These are phyloP conservation scores for Diabrotica undecimpunctata DNA, from an alignment of 1,140 invertebrate species.

Conservation along the genomic window DNA sequence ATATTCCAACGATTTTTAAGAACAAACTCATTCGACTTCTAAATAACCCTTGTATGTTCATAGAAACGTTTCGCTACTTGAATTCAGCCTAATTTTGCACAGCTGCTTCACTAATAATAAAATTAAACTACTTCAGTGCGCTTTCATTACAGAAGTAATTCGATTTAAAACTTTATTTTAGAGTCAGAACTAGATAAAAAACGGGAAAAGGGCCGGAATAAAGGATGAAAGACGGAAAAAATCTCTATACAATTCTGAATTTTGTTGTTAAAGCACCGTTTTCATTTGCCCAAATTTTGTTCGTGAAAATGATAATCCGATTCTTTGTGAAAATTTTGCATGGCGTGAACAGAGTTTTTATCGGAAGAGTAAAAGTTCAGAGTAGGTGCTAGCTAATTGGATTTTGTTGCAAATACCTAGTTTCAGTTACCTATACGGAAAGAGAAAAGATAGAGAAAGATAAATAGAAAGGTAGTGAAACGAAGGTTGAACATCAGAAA, in stretches of 20 bases:
- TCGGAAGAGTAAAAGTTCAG: background rate
- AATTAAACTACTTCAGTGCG: background rate
- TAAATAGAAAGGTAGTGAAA: too few species aligned
- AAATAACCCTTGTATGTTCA: background rate
- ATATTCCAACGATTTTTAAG: too few species aligned
- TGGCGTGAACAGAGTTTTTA: background rate
- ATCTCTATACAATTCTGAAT: background rate
- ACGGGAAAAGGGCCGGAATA: background rate
- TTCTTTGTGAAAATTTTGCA: background rate
- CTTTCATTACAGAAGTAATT: slow-evolving; percentile 2
- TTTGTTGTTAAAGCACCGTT: background rate
- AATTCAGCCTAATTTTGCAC: background rate
- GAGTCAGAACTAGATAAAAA: background rate
- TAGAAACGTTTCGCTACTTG: background rate
- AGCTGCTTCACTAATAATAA: background rate
- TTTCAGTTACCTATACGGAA: too few species aligned
- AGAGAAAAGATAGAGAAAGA: too few species aligned
- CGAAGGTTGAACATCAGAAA: too few species aligned
- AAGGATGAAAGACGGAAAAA: background rate
- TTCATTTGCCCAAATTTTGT: background rate
- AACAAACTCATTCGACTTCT: too few species aligned
- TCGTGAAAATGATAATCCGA: background rate
- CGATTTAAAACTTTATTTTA: slow-evolving; percentile 1
- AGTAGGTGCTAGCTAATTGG: background rate
- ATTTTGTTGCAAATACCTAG: too few species aligned